Evolutionary conservation across 2,888 invertebrate genomes (phyloP), one percentile per base, ranked within the genome.

Genomic region (Phyto melanocephala): DNA sequence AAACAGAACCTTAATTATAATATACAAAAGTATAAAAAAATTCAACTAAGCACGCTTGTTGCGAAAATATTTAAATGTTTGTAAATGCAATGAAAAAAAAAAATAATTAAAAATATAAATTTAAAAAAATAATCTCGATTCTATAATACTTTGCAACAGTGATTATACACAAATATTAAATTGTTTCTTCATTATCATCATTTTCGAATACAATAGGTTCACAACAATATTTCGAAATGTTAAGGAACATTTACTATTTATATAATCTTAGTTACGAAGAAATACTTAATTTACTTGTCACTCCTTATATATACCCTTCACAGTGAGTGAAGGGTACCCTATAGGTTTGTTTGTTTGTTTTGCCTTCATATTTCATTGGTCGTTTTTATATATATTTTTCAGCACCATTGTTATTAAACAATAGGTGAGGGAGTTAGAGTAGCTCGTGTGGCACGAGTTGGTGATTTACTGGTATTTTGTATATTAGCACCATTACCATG

Each of bases 401-500:
- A n/a, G n/a, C n/a, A n/a, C n/a, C n/a, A n/a, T n/a, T n/a, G n/a
- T n/a, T n/a, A n/a, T 56, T 87, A 90, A 80, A 88, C 87, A 58
- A 90, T 84, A 6, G 90, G 88, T 63, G 90, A 90, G 33, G 90
- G 90, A 6, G 90, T 89, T 75, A 90, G 81, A 70, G 89, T 87
- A 75, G 88, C 85, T 80, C 90, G 87, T 80, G 89, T 86, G 78
- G 89, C 84, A 86, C 90, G 85, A 50, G 90, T 90, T 50, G 90
- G 90, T 67, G 90, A 90, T 82, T 90, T 90, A 35, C 87, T 87
- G 17, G 87, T 79, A 42, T 76, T 77, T 68, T 78, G 72, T 42
- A 84, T 62, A 86, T 78, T 67, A 65, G 85, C 86, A 67, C 92
- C 92, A 86, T 95, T 86, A 40, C 92, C 92, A 86, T 95, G 93